Percentiles rank a stretch among this genome's conserved stretches.
These are phyloP conservation scores for Micrastur ruficollis DNA, from an alignment of 2,797 vertebrate species.

Conservation along the genomic window DNA sequence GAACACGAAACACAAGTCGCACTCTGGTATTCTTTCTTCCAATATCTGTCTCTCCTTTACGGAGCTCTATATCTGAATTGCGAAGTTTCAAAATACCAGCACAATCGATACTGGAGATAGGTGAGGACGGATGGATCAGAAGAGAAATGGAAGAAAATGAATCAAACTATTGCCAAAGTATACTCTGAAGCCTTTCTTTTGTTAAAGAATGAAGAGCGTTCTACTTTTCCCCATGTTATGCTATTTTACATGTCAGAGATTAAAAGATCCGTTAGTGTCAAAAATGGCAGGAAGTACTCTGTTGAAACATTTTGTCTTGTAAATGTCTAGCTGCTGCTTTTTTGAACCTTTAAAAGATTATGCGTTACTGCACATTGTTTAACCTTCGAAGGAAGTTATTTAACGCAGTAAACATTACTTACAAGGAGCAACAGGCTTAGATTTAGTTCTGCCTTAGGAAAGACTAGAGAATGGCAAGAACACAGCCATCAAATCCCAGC, in stretches of 20 bases:
- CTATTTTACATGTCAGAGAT: neutral
- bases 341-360: neutral
- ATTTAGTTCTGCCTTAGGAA: neutral
- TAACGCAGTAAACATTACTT: neutral
- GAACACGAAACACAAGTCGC: slow-evolving; percentile 95
- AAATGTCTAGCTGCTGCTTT: neutral
- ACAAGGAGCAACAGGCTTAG: neutral
- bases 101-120: slow-evolving; percentile 89
- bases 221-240: accelerated
- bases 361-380: neutral
- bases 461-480: neutral
- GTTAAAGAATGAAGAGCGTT: neutral
- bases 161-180: neutral
- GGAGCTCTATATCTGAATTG: slow-evolving; percentile 98
- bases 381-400: neutral
- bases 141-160: slow-evolving; percentile 11
- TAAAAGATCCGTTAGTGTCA: neutral
- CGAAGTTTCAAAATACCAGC: slow-evolving; percentile 97
- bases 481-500: neutral
- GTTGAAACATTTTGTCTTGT: neutral
- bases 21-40: slow-evolving; percentile 98
- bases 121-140: neutral
- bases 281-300: neutral
- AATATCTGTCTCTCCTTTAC: slow-evolving; percentile 98
- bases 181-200: neutral